Evolutionary conservation across 1,140 invertebrate genomes (phyloP).

Genomic region (Adelges cooleyi): DNA sequence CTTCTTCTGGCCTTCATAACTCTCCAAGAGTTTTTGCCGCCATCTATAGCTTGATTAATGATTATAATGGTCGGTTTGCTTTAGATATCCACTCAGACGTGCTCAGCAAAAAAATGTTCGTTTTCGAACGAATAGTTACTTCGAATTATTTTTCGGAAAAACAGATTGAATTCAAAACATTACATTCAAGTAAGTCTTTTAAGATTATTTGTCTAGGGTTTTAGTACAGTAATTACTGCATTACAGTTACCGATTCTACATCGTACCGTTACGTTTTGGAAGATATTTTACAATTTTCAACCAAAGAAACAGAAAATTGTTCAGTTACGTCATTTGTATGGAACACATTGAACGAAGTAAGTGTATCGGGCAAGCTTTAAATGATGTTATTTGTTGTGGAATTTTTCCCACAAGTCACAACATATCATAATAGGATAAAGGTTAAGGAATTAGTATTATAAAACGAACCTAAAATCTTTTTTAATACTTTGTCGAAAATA

Average conservation of each 20-base stretch:
- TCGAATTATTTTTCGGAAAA: conserved; percentile 11
- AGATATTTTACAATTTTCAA: conserved; percentile 31
- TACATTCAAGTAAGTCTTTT: neutral
- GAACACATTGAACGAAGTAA: conserved; percentile 31
- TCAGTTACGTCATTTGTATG: conserved; percentile 31
- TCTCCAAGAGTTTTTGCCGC: too few relatives aligned
- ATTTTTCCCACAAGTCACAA: too few relatives aligned
- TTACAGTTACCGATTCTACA: neutral
- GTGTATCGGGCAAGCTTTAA: neutral
- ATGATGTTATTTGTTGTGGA: neutral
- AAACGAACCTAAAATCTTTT: neutral
- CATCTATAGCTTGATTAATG: too few relatives aligned
- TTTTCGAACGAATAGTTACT: neutral
- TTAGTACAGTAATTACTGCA: too few relatives aligned
- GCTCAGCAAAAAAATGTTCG: neutral
- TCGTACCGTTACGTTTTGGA: conserved; percentile 30
- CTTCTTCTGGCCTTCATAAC: too few relatives aligned
- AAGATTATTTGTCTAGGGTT: too few relatives aligned
- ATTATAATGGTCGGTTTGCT: too few relatives aligned
- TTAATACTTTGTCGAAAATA: neutral
- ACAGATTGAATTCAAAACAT: conserved; percentile 1
- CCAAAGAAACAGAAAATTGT: conserved; percentile 18
- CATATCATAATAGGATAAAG: too few relatives aligned
- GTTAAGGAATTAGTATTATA: neutral
- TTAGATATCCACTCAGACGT: neutral